A percentile compares a stretch with the other conserved stretches of the same genome.
Evolutionary conservation across 2,113 vertebrate genomes (phyloP).

Genomic region (Equus quagga): DNA sequence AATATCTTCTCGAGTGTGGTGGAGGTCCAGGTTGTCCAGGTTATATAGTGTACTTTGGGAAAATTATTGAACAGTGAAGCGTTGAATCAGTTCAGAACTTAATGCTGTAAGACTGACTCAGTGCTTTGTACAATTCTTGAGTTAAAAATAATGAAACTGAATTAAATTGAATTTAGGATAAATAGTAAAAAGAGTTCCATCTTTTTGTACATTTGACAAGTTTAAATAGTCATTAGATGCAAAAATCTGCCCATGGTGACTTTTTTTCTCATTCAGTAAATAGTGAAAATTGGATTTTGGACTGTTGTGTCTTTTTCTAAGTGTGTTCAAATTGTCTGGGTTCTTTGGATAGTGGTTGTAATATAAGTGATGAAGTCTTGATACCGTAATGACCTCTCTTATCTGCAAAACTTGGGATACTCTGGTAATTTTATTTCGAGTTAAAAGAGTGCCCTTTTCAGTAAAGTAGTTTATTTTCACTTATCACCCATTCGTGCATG

Average conservation of each 20-base stretch:
- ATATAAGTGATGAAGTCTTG: neutral
- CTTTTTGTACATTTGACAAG: constrained; percentile 9
- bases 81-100: constrained; percentile 29
- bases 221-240: neutral
- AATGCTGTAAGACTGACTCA: neutral
- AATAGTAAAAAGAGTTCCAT: constrained; percentile 31
- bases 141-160: constrained; percentile 48
- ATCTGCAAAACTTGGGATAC: neutral
- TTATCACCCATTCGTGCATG: neutral
- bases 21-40: neutral
- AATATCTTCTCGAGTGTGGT: neutral
- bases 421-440: constrained; percentile 1
- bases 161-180: neutral
- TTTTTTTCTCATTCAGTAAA: constrained; percentile 29
- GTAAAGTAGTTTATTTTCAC: neutral
- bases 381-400: neutral
- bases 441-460: constrained; percentile 1
- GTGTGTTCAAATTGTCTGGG: constrained; percentile 4
- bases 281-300: constrained; percentile 38
- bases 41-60: neutral
- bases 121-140: constrained; percentile 35
- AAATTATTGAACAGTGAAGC: neutral
- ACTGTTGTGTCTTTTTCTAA: neutral
- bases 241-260: constrained; percentile 10
- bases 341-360: constrained; percentile 13